A percentile compares a stretch with the other conserved stretches of the same genome.
phyloP scores from a whole-genome alignment of 2,113 vertebrate species.

The Scophthalmus maximus region DNA sequence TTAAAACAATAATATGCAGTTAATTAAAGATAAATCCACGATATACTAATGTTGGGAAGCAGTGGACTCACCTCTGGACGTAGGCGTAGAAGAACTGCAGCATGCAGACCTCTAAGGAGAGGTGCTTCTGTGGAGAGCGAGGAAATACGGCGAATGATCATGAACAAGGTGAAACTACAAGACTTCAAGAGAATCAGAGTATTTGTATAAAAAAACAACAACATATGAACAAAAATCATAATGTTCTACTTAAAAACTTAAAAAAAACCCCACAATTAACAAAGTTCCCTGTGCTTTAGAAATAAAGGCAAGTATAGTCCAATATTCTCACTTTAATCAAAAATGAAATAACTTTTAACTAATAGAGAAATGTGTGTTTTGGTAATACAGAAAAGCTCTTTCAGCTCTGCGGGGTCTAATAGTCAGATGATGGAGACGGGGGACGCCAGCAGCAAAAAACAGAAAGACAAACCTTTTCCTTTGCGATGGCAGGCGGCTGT shows the following conservation, averaged over 20 bases:
- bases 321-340: too few species aligned
- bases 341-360: neutral
- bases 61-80: constrained; percentile 91
- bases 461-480: constrained; percentile 89
- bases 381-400: neutral
- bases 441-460: neutral
- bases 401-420: neutral
- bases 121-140: constrained; percentile 88
- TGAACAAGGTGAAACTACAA: neutral
- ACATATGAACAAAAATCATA: neutral
- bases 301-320: neutral
- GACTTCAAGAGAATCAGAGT: neutral
- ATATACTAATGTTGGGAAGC: neutral
- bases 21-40: neutral
- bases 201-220: neutral
- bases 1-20: neutral
- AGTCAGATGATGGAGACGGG: neutral
- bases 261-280: neutral
- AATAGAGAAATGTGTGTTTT: too few species aligned
- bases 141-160: neutral
- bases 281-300: too few species aligned
- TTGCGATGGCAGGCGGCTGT: constrained; percentile 96
- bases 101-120: constrained; percentile 98
- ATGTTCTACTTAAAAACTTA: neutral
- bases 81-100: constrained; percentile 99